Evolutionary conservation across 1,140 invertebrate species (phyloP).

Genomic region (Drosophila melanica): DNA sequence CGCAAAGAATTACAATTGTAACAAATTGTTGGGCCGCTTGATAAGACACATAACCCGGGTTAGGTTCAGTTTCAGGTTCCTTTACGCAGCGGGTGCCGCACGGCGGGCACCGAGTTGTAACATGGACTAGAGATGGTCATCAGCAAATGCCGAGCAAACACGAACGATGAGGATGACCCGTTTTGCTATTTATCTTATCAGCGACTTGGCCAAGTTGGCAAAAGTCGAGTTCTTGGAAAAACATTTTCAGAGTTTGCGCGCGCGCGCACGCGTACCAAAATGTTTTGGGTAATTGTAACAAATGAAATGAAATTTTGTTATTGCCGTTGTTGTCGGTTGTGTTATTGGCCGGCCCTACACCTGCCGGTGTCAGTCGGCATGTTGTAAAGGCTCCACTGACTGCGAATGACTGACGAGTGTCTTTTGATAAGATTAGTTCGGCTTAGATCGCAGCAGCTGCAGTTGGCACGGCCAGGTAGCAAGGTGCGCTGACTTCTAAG

Average conservation of each 20-base stretch:
- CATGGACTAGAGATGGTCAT: slow-evolving; percentile 24
- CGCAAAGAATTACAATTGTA: slow-evolving; percentile 55
- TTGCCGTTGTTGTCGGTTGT: slow-evolving; percentile 9
- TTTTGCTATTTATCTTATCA: slow-evolving; percentile 79
- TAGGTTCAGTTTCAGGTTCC: not conserved
- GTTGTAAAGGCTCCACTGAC: slow-evolving; percentile 43
- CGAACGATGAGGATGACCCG: slow-evolving; percentile 48
- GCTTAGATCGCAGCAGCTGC: slow-evolving; percentile 49
- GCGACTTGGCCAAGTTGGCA: slow-evolving; percentile 28
- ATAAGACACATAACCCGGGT: slow-evolving; percentile 1
- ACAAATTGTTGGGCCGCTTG: slow-evolving; percentile 36
- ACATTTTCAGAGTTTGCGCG: slow-evolving; percentile 21
- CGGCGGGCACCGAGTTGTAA: slow-evolving; percentile 26
- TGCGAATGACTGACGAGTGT: slow-evolving; percentile 50
- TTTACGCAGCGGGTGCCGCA: slow-evolving; percentile 35
- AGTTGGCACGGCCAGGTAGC: slow-evolving; percentile 52
- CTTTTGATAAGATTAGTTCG: slow-evolving; percentile 72
- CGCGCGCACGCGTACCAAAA: slow-evolving; percentile 36
- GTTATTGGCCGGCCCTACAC: slow-evolving; percentile 46
- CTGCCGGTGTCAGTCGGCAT: slow-evolving; percentile 48
- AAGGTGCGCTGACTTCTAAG: slow-evolving; percentile 29
- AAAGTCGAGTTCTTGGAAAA: slow-evolving; percentile 45
- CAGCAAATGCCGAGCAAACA: not conserved
- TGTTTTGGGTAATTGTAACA: slow-evolving; percentile 77
- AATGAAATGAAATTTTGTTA: slow-evolving; percentile 49